phyloP scores from a whole-genome alignment of 2,113 vertebrate species.

The Corythornis vintsioides region DNA sequence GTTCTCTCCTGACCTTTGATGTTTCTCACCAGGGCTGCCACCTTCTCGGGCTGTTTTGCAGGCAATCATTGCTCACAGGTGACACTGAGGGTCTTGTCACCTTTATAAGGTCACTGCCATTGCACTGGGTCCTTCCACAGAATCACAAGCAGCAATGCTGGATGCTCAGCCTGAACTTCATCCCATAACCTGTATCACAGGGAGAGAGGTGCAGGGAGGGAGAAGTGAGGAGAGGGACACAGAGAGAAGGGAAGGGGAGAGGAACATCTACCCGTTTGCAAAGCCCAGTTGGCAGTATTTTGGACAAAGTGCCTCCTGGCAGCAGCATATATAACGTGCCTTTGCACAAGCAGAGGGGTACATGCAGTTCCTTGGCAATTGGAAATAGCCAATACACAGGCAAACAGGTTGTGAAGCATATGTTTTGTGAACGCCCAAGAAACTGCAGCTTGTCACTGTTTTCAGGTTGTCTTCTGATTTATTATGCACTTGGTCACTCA shows the following conservation, averaged over 20 bases:
- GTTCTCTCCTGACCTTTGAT: not conserved
- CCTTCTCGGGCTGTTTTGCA: not conserved
- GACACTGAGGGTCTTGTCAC: not conserved
- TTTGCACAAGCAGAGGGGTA: not conserved
- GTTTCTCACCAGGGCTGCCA: not conserved
- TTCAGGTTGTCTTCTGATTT: not conserved
- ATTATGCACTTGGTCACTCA: constrained; percentile 7
- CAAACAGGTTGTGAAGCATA: constrained; percentile 22
- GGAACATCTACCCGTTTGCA: not conserved
- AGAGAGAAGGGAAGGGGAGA: not conserved
- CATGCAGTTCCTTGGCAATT: constrained; percentile 31
- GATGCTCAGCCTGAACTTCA: not conserved
- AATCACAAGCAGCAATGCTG: not conserved
- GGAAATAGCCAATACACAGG: not conserved
- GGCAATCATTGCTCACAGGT: not conserved
- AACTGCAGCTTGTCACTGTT: not conserved
- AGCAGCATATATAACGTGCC: not conserved
- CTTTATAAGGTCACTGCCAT: not conserved
- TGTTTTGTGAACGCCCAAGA: not conserved
- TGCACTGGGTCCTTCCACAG: not conserved
- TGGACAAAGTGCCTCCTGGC: not conserved
- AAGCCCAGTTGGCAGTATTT: not conserved
- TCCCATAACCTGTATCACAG: not conserved
- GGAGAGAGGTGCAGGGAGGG: not conserved
- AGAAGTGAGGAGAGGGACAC: not conserved